Percentiles rank a stretch among this genome's conserved stretches.
Evolutionary conservation across 2,113 vertebrate genomes (phyloP).

Genomic region (Colistium nudipinnis): DNA sequence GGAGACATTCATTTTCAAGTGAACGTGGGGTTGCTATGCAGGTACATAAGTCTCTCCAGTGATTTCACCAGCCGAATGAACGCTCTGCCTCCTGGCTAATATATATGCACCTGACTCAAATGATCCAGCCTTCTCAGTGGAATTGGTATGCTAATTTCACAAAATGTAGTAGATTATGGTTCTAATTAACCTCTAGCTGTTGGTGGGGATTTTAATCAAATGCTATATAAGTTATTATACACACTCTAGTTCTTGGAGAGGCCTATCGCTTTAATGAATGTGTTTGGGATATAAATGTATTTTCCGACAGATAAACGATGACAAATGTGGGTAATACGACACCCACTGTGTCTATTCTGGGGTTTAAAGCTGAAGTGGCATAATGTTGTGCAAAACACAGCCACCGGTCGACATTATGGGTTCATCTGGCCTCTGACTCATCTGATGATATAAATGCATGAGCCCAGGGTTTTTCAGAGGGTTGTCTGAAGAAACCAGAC

Average conservation of each 20-base stretch:
- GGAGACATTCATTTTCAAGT: too few species aligned
- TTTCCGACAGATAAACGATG: background rate
- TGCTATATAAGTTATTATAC: background rate
- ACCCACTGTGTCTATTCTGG: background rate
- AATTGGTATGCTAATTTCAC: conserved; percentile 28
- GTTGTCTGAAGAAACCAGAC: background rate
- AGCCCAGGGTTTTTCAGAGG: background rate
- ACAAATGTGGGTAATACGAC: conserved; percentile 1
- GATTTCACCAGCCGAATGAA: background rate
- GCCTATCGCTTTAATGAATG: background rate
- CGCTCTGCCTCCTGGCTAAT: background rate
- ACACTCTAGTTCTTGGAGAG: background rate
- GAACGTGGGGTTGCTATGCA: background rate
- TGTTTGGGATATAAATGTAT: background rate
- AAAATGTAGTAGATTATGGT: conserved; percentile 11
- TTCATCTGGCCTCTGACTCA: background rate
- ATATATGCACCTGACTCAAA: background rate
- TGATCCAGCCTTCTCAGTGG: background rate
- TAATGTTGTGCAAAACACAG: too few species aligned
- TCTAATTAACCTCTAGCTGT: conserved; percentile 15
- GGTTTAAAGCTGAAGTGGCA: background rate
- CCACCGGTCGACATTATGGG: too few species aligned
- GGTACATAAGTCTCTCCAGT: background rate
- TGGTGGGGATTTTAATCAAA: conserved; percentile 21
- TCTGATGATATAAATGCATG: background rate